Conservation (phyloP, 2,797 vertebrate species). For the Arrhamphus sclerolepis region DNA sequence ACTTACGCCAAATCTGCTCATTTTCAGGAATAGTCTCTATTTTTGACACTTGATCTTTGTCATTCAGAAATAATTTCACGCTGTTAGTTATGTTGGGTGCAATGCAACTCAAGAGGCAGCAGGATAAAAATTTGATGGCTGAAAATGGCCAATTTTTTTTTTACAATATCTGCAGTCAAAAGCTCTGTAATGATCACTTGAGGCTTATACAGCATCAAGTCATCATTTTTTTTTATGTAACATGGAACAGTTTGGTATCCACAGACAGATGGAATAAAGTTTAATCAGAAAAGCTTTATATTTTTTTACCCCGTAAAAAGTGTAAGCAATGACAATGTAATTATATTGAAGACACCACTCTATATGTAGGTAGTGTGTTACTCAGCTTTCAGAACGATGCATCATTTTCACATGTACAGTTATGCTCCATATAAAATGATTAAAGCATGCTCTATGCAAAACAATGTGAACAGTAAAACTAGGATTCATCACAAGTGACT, state of each 20-base stretch:
- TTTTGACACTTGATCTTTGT: too few species aligned
- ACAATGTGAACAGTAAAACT: too few species aligned
- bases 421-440: conserved; percentile 7
- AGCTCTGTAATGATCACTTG: conserved; percentile 11
- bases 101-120: too few species aligned
- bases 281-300: conserved; percentile 14
- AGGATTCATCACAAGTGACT: too few species aligned
- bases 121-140: too few species aligned
- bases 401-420: neutral
- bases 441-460: conserved; percentile 4
- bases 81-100: too few species aligned
- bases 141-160: neutral
- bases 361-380: neutral
- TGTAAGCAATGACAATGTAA: neutral
- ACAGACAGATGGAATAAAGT: conserved; percentile 28
- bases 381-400: neutral
- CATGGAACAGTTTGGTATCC: conserved; percentile 13
- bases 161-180: conserved; percentile 41
- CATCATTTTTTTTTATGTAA: conserved; percentile 19
- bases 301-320: neutral
- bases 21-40: too few species aligned
- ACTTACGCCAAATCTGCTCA: too few species aligned
- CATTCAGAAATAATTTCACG: too few species aligned
- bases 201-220: conserved; percentile 5
- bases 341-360: conserved; percentile 2